Evolutionary conservation across 2,797 vertebrate species (phyloP).

Genomic region (Scolopax rusticola): DNA sequence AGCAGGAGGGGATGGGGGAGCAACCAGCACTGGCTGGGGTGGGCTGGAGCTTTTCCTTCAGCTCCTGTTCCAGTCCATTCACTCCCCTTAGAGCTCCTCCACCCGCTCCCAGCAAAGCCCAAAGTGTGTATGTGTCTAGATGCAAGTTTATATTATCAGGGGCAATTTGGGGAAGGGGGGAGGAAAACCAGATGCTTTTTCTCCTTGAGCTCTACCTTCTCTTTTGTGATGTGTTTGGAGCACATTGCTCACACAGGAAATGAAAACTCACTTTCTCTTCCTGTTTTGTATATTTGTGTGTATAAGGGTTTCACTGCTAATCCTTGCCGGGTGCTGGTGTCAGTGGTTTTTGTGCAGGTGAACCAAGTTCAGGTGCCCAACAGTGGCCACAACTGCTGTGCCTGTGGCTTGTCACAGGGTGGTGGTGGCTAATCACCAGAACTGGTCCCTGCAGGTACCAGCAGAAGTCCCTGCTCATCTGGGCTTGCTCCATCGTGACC

Average conservation of each 20-base stretch:
- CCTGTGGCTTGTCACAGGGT: background rate
- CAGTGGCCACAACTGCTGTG: background rate
- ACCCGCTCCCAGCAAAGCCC: background rate
- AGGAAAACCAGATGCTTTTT: background rate
- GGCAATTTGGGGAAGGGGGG: background rate
- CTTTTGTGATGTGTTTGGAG: background rate
- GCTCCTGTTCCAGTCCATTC: background rate
- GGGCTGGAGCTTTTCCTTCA: background rate
- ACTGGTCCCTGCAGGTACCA: background rate
- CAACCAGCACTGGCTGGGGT: background rate
- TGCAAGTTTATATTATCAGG: background rate
- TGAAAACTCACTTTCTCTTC: background rate
- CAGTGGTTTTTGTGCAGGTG: background rate
- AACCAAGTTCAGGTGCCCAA: background rate
- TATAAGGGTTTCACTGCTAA: background rate
- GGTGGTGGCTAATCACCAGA: background rate
- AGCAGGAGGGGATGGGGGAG: background rate
- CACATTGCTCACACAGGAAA: rapidly evolving
- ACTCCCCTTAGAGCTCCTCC: background rate
- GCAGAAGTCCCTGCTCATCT: background rate
- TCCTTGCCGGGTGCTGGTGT: background rate
- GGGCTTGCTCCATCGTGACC: background rate
- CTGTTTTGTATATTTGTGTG: background rate
- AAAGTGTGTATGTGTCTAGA: rapidly evolving
- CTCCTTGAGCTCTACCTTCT: background rate